phyloP scores from a whole-genome alignment of 2,888 invertebrate species.

The Rhingia campestris region DNA sequence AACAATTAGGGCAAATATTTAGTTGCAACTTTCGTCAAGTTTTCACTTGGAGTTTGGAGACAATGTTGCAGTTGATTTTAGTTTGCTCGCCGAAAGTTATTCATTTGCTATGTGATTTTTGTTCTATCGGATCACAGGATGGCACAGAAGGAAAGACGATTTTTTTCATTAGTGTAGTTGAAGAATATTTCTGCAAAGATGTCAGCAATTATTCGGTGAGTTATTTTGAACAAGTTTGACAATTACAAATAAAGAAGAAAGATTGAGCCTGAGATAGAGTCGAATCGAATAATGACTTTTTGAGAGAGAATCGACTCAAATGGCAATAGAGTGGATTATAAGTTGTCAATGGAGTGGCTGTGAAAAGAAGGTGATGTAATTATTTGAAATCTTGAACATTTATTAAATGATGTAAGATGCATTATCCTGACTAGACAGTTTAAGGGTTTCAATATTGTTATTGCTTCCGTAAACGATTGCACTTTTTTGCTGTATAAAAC shows the following conservation, averaged over 20 bases:
- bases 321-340: background rate
- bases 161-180: constrained; percentile 56
- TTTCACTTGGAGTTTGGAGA: constrained; percentile 37
- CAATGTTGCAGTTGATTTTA: constrained; percentile 64
- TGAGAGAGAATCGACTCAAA: too few species aligned
- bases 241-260: constrained; percentile 44
- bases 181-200: constrained; percentile 39
- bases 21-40: constrained; percentile 66
- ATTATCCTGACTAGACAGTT: background rate
- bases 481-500: too few species aligned
- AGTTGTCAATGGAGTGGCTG: too few species aligned
- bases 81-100: constrained; percentile 54
- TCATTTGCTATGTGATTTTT: constrained; percentile 19
- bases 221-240: constrained; percentile 56
- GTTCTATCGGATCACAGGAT: constrained; percentile 17
- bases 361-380: too few species aligned
- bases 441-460: background rate
- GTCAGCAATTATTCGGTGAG: constrained; percentile 24
- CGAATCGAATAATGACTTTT: too few species aligned
- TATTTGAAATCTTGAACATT: background rate
- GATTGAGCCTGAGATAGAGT: background rate
- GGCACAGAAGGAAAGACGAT: constrained; percentile 37
- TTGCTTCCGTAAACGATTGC: too few species aligned
- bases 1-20: constrained; percentile 63
- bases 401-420: background rate